Base-by-base conservation (phyloP, 2,888 invertebrate genomes). In the Idaea dimidiata region DNA sequence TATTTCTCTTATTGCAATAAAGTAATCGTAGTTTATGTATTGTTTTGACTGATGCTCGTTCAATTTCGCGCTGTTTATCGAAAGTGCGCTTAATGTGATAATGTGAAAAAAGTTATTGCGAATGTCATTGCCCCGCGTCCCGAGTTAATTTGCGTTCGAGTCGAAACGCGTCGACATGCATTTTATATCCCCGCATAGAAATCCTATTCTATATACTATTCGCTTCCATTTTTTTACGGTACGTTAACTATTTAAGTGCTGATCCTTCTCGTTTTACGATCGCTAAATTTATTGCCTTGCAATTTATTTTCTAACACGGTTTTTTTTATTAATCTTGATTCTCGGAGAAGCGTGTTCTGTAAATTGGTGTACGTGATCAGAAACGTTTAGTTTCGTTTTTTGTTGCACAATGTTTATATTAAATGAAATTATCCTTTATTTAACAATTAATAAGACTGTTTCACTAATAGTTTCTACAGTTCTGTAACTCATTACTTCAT, bases 31-130 rank as follows among this genome's bases (percentile, higher is more conserved):
- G 67, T 84, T 83, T 83, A 87, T 86, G 81, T 82, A 87, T 84
- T 89, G 85, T 88, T 88, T 82, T 86, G 85, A 84, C 84, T 81
- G 77, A 68, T 82, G 83, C 75, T 81, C 77, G 78, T 81, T 81
- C 78, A 67, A 82, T 82, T 82, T 77, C 68, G 67, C 76, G 74
- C 72, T 73, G 75, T 79, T 81, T 80, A 76, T 78, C 75, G 75
- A 65, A 72, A 69, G 74, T 76, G 74, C 74, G 75, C 80, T 79
- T 79, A 77, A 76, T 82, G 78, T 73, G 82, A 84, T 84, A 83
- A 83, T 81, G 76, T 76, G 79, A 81, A 85, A 86, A 80, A 82
- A 80, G 77, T 79, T 69, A 76, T 77, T 71, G 75, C 68, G 69
- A 64, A 74, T 82, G 85, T 85, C 85, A 77, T 79, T 84, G 84